Percentiles rank a stretch among this genome's conserved stretches.
phyloP scores from a whole-genome alignment of 2,888 invertebrate species.

The Steromphala cineraria region DNA sequence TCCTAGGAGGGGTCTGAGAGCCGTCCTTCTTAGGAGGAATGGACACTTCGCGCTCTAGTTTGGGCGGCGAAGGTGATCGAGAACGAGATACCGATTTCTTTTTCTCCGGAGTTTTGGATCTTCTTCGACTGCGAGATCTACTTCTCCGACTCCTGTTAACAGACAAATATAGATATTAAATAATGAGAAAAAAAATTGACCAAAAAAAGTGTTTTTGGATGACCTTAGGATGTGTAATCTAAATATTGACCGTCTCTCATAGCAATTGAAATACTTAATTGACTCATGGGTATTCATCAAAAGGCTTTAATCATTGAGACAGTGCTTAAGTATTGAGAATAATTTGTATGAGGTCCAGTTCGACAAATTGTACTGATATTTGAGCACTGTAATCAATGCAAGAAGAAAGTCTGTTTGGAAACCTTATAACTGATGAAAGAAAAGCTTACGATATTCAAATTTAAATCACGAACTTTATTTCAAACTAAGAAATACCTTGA shows the following conservation, averaged over 20 bases:
- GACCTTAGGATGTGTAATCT: no score
- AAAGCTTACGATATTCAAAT: no score
- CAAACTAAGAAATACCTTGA: constrained; percentile 42
- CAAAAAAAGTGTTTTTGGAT: no score
- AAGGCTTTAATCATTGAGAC: background rate
- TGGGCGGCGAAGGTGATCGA: constrained; percentile 59
- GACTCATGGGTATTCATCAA: background rate
- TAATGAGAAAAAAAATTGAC: no score
- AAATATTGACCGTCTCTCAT: background rate
- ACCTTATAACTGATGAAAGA: no score
- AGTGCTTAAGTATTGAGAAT: background rate
- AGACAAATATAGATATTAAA: background rate
- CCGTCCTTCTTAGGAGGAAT: constrained; percentile 29
- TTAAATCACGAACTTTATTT: background rate
- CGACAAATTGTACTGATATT: no score
- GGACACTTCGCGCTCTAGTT: constrained; percentile 55
- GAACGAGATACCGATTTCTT: constrained; percentile 43
- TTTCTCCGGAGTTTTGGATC: constrained; percentile 33
- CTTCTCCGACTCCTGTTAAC: constrained; percentile 24
- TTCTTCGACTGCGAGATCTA: constrained; percentile 28
- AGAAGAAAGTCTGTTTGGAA: background rate
- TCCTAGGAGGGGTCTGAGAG: background rate
- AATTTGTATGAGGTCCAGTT: no score
- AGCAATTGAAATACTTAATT: background rate
- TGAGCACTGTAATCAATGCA: no score